phyloP scores from a whole-genome alignment of 30 jellyfish, hydroid and myxozoan species.

The Aurelia aurita region DNA sequence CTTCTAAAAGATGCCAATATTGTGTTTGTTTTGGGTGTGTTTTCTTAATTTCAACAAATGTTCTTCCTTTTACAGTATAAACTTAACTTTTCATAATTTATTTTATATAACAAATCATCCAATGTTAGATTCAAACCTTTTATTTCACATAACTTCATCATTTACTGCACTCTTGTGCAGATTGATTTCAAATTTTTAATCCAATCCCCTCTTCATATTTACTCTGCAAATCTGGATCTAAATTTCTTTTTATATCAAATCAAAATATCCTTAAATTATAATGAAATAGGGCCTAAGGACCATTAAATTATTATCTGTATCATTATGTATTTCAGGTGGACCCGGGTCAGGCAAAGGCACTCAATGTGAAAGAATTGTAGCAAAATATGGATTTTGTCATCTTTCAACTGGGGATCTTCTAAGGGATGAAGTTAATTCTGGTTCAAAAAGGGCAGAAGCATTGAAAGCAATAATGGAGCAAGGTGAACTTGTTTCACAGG shows the following conservation, averaged over 20 bases:
- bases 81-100: no score
- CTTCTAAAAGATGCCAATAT: conserved; percentile 56
- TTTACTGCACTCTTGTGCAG: no score
- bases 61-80: not conserved
- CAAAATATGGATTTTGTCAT: conserved; percentile 89
- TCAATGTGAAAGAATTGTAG: conserved; percentile 93
- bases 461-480: conserved; percentile 87
- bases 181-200: no score
- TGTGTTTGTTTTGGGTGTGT: conserved; percentile 86
- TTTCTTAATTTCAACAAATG: not conserved
- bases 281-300: no score
- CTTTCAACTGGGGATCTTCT: conserved; percentile 94
- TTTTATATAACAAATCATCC: no score
- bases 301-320: no score
- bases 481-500: conserved; percentile 96
- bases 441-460: conserved; percentile 85
- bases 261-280: no score
- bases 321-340: conserved; percentile 73
- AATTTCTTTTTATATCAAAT: no score
- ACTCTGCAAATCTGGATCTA: no score
- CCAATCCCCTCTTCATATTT: no score
- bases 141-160: no score
- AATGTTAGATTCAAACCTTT: no score
- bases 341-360: conserved; percentile 99
- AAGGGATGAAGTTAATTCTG: conserved; percentile 89